phyloP scores from a whole-genome alignment of 2,797 vertebrate genomes.

The Potorous gilbertii region DNA sequence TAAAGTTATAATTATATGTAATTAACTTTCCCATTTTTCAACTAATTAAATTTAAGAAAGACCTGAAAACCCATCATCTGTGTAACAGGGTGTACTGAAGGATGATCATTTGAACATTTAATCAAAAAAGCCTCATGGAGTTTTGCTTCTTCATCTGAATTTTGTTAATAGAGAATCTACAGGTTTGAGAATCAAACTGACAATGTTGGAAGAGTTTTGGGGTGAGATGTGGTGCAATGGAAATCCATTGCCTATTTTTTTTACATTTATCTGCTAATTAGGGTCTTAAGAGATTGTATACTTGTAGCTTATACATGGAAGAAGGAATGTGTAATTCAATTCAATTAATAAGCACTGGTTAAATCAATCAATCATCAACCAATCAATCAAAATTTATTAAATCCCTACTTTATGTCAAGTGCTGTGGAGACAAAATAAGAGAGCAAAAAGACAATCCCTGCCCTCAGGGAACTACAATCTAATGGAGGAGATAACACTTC shows the following conservation, averaged over 20 bases:
- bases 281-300: slow-evolving; percentile 34
- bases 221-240: not conserved
- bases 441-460: not conserved
- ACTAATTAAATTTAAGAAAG: slow-evolving; percentile 69
- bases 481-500: not conserved
- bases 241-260: slow-evolving; percentile 52
- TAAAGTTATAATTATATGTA: slow-evolving; percentile 66
- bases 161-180: slow-evolving; percentile 39
- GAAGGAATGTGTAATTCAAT: slow-evolving; percentile 47
- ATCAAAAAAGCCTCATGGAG: slow-evolving; percentile 39
- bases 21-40: slow-evolving; percentile 69
- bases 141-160: slow-evolving; percentile 22
- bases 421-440: not conserved
- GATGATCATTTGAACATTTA: slow-evolving; percentile 52
- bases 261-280: slow-evolving; percentile 45
- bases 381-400: not conserved
- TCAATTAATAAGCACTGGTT: not conserved
- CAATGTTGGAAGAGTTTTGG: slow-evolving; percentile 40
- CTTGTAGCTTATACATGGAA: slow-evolving; percentile 27
- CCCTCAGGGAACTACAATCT: not conserved
- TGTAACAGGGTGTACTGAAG: slow-evolving; percentile 23
- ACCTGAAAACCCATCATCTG: slow-evolving; percentile 43
- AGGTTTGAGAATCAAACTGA: slow-evolving; percentile 32
- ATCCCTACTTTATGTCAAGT: not conserved
- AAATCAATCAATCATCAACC: not conserved